These are phyloP conservation scores for Eulemur rufifrons DNA, from an alignment of 2,113 vertebrate species.

Conservation along the genomic window DNA sequence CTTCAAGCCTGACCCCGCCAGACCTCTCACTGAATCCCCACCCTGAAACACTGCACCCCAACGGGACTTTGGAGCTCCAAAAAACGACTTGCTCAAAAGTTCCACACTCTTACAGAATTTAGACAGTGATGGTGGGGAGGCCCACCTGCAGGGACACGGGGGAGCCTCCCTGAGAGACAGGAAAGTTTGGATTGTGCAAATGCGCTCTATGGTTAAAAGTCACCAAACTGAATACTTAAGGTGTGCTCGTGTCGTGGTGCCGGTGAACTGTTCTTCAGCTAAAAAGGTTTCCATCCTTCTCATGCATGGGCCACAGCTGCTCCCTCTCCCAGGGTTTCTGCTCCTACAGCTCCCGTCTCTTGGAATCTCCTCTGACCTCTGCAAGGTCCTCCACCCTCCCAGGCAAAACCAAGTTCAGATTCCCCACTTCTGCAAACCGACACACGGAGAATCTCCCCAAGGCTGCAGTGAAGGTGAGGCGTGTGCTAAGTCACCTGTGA, in stretches of 20 bases:
- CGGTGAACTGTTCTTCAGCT: not conserved
- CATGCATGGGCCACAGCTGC: fast-evolving
- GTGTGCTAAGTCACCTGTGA: fast-evolving
- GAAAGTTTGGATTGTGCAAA: not conserved
- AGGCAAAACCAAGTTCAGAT: too few species aligned
- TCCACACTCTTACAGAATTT: not conserved
- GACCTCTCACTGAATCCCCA: not conserved
- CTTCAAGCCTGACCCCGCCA: not conserved
- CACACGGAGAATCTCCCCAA: not conserved
- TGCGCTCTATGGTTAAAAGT: not conserved
- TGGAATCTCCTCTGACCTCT: not conserved
- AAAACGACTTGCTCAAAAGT: not conserved
- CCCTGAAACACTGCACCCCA: fast-evolving
- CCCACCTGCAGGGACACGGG: not conserved
- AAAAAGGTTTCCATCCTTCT: too few species aligned
- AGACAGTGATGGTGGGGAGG: not conserved
- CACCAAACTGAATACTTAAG: not conserved
- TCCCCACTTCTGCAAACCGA: not conserved
- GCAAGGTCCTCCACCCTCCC: not conserved
- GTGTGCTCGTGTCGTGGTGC: not conserved
- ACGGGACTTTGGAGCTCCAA: not conserved
- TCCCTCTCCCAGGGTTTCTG: not conserved
- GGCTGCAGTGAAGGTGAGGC: not conserved
- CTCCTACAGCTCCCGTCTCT: not conserved
- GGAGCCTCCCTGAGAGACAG: not conserved